phyloP scores from a whole-genome alignment of 1,140 invertebrate species.

The Diorhabda elongata region DNA sequence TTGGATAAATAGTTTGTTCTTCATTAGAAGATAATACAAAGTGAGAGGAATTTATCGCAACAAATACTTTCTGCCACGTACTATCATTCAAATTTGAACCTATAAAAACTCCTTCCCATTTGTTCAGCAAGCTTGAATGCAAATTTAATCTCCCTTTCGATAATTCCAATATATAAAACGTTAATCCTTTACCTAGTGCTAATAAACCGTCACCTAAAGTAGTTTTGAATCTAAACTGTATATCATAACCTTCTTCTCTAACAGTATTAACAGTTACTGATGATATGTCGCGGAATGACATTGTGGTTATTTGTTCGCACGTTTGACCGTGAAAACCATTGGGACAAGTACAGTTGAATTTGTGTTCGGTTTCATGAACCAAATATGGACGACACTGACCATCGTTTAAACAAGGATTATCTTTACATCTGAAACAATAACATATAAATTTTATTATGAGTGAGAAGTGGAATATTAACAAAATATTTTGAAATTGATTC shows the following conservation, averaged over 20 bases:
- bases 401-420: conserved; percentile 71
- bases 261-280: conserved; percentile 73
- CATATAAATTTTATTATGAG: background rate
- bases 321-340: conserved; percentile 74
- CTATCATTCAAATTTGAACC: conserved; percentile 78
- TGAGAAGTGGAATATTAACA: too few species aligned
- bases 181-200: conserved; percentile 75
- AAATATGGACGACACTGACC: conserved; percentile 81
- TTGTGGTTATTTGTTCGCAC: conserved; percentile 79
- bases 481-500: too few species aligned
- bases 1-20: conserved; percentile 84
- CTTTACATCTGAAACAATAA: conserved; percentile 70
- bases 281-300: conserved; percentile 77
- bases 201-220: conserved; percentile 82
- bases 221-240: conserved; percentile 86
- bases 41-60: conserved; percentile 81
- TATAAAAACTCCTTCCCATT: conserved; percentile 84
- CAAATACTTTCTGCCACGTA: conserved; percentile 83
- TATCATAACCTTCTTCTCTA: conserved; percentile 80
- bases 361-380: conserved; percentile 68
- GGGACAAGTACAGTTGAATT: conserved; percentile 80
- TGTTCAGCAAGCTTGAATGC: conserved; percentile 80
- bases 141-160: conserved; percentile 77
- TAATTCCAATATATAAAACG: conserved; percentile 78
- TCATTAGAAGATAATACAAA: conserved; percentile 80